Evolutionary conservation across 2,113 vertebrate species (phyloP).

Genomic region (Lagopus muta): DNA sequence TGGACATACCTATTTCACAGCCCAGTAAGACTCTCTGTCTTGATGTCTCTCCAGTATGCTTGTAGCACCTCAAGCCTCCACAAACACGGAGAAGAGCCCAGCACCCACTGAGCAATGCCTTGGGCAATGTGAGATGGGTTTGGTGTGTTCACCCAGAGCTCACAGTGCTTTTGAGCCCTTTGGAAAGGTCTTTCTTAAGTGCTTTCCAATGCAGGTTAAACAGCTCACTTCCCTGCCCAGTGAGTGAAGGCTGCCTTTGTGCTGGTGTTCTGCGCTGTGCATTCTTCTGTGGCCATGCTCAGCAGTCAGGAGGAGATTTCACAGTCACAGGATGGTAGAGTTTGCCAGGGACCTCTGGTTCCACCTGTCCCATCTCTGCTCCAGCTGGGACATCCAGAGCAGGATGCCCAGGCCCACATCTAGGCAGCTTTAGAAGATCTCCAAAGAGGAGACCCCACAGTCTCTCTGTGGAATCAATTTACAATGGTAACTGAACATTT

Average conservation of each 20-base stretch:
- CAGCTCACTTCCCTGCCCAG: background rate
- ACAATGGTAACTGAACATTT: background rate
- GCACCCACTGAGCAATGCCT: background rate
- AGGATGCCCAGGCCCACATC: background rate
- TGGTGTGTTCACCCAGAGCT: background rate
- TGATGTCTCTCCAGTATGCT: background rate
- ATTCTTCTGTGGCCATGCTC: rapidly evolving
- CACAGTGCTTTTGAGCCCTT: background rate
- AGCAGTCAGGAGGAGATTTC: background rate
- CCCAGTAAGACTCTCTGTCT: background rate
- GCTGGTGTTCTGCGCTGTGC: background rate
- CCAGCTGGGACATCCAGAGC: background rate
- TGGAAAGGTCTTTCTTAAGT: background rate
- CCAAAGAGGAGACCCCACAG: background rate
- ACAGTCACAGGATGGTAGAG: background rate
- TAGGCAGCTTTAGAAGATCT: background rate
- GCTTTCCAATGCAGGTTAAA: background rate
- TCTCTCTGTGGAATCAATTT: background rate
- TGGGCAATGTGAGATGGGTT: background rate
- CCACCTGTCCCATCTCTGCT: background rate
- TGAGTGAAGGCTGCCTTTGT: background rate
- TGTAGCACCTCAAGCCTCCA: background rate
- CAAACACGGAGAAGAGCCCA: background rate
- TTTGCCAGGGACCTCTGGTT: background rate
- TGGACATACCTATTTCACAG: background rate